Evolutionary conservation across 2,113 vertebrate species (phyloP).

Genomic region (Leptodactylus fuscus): DNA sequence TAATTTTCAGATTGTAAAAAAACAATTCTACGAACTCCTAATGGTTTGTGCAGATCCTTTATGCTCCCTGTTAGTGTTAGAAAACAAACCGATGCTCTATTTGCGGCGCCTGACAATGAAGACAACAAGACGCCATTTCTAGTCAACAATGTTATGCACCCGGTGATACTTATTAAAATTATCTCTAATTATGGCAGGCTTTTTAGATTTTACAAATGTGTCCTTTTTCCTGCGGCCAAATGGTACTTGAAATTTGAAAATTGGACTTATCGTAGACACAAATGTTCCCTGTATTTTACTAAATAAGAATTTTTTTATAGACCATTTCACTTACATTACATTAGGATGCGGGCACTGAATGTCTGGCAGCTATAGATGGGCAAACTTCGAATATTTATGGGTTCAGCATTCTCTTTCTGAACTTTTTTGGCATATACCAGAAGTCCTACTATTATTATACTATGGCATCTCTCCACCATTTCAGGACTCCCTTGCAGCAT

Average conservation of each 20-base stretch:
- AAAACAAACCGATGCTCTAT: neutral
- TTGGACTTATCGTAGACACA: neutral
- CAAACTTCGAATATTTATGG: too few relatives aligned
- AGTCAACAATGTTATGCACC: slow-evolving; percentile 36
- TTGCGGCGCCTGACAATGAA: neutral
- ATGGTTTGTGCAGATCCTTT: slow-evolving; percentile 42
- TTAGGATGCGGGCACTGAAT: too few relatives aligned
- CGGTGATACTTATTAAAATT: neutral
- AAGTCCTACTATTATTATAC: too few relatives aligned
- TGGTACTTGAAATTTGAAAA: neutral
- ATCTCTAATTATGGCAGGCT: neutral
- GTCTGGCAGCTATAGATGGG: too few relatives aligned
- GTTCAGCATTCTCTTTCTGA: too few relatives aligned
- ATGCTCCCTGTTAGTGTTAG: slow-evolving; percentile 6
- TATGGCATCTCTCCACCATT: too few relatives aligned
- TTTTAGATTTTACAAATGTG: neutral
- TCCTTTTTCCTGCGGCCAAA: neutral
- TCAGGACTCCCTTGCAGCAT: too few relatives aligned
- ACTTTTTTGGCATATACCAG: too few relatives aligned
- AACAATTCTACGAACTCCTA: slow-evolving; percentile 36
- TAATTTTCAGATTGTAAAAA: slow-evolving; percentile 44
- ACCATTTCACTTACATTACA: neutral
- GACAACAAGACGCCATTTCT: neutral
- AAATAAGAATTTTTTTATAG: neutral
- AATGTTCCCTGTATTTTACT: neutral